A percentile compares a stretch with the other conserved stretches of the same genome.
Conservation (phyloP, 2,888 invertebrate species). For the Malthinus flaveolus region DNA sequence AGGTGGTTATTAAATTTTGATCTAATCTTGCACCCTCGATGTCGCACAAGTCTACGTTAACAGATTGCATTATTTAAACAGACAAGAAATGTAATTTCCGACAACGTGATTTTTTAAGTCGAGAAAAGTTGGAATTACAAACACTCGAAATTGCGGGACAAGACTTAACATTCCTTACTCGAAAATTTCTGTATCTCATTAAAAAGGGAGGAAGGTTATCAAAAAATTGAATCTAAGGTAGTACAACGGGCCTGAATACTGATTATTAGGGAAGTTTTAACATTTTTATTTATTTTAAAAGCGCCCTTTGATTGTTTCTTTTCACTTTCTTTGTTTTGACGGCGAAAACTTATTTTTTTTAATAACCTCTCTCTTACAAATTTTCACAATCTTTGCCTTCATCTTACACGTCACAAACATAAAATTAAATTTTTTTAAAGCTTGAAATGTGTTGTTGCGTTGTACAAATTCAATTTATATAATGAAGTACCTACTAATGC, state of each 20-base stretch:
- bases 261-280: constrained; percentile 29
- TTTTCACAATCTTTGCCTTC: too few relatives aligned
- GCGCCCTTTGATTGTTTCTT: constrained; percentile 4
- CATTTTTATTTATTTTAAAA: constrained; percentile 28
- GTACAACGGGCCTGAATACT: constrained; percentile 28
- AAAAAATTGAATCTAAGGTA: constrained; percentile 32
- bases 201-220: constrained; percentile 26
- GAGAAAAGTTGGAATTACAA: constrained; percentile 31
- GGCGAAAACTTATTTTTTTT: too few relatives aligned
- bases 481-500: too few relatives aligned
- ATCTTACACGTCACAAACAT: too few relatives aligned
- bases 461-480: too few relatives aligned
- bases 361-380: too few relatives aligned
- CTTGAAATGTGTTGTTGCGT: too few relatives aligned
- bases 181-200: constrained; percentile 29
- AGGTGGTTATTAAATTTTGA: constrained; percentile 47
- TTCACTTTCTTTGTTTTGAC: constrained; percentile 6
- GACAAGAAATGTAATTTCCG: constrained; percentile 47
- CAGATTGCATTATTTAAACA: constrained; percentile 43
- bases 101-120: constrained; percentile 39
- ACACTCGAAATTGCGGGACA: constrained; percentile 27
- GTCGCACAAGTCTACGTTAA: constrained; percentile 41
- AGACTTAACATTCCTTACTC: constrained; percentile 33
- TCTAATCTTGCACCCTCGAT: constrained; percentile 42
- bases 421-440: too few relatives aligned